These are phyloP conservation scores for Diadromus collaris DNA, from an alignment of 2,888 invertebrate species.

Conservation along the genomic window DNA sequence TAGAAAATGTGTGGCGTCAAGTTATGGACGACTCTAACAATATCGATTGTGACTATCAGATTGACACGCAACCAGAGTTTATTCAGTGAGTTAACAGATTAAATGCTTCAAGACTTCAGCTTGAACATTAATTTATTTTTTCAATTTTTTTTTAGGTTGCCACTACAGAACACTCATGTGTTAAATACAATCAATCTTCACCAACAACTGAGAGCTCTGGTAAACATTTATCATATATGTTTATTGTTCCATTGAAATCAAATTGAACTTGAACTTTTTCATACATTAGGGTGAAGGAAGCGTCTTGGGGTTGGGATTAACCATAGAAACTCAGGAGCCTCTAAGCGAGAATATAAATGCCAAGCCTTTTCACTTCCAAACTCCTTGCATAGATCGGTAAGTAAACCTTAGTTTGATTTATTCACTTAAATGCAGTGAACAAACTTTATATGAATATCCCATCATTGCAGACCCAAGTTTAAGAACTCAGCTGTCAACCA, in stretches of 20 bases:
- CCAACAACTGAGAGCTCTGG: conserved; percentile 75
- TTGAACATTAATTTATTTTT: conserved; percentile 13
- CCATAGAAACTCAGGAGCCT: conserved; percentile 65
- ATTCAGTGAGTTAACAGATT: conserved; percentile 70
- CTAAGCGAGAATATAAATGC: conserved; percentile 54
- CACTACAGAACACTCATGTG: conserved; percentile 75
- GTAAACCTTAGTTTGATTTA: background rate
- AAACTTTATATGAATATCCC: conserved; percentile 15
- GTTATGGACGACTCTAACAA: conserved; percentile 76
- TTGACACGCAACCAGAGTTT: conserved; percentile 74
- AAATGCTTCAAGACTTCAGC: no score
- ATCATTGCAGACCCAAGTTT: conserved; percentile 65
- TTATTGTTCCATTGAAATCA: background rate
- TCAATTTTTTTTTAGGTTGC: conserved; percentile 69
- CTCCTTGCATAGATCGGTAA: conserved; percentile 50
- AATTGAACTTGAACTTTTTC: background rate
- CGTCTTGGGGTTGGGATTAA: conserved; percentile 71
- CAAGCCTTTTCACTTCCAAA: conserved; percentile 63
- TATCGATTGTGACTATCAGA: conserved; percentile 75
- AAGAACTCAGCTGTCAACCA: conserved; percentile 67
- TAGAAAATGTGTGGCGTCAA: conserved; percentile 79
- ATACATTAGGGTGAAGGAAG: conserved; percentile 74
- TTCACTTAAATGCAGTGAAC: background rate
- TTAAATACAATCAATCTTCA: conserved; percentile 77
- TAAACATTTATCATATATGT: conserved; percentile 54